phyloP scores from a whole-genome alignment of 2,888 invertebrate genomes.

The Ischnus inquisitorius region DNA sequence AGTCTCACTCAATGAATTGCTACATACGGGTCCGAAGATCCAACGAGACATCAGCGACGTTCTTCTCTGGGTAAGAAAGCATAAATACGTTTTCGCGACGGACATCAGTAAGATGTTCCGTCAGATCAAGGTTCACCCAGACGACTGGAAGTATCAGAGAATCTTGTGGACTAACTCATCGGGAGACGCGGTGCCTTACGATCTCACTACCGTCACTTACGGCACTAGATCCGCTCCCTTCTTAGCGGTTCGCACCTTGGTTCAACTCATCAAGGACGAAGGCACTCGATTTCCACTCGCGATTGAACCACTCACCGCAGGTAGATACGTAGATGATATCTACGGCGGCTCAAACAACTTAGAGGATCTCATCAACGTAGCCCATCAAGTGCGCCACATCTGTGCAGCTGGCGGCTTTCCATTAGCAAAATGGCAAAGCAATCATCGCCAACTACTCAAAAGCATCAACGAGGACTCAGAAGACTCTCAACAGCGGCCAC shows the following conservation, averaged over 20 bases:
- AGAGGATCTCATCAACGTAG: background rate
- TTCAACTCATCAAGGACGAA: slow-evolving; percentile 63
- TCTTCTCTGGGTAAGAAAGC: slow-evolving; percentile 23
- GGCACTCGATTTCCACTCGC: slow-evolving; percentile 49
- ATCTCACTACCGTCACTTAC: slow-evolving; percentile 51
- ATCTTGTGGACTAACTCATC: slow-evolving; percentile 14
- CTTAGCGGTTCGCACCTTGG: slow-evolving; percentile 48
- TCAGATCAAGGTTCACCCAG: slow-evolving; percentile 22
- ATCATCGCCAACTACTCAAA: background rate
- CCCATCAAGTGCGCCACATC: slow-evolving; percentile 23
- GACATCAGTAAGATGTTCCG: slow-evolving; percentile 42
- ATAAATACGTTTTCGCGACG: slow-evolving; percentile 22
- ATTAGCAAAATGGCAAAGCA: slow-evolving; percentile 48
- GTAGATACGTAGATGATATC: slow-evolving; percentile 69
- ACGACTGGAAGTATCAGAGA: slow-evolving; percentile 25
- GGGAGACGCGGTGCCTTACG: background rate
- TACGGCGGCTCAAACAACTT: slow-evolving; percentile 51
- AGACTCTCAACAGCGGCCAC: background rate
- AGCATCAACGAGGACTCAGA: background rate
- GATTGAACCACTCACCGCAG: slow-evolving; percentile 17
- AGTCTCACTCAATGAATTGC: background rate
- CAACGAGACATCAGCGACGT: slow-evolving; percentile 31
- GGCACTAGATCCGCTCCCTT: slow-evolving; percentile 57
- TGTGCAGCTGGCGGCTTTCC: slow-evolving; percentile 64
- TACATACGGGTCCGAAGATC: slow-evolving; percentile 14